A percentile compares a stretch with the other conserved stretches of the same genome.
These are phyloP conservation scores for Pseudochirops cupreus DNA, from an alignment of 2,797 vertebrate genomes.

Conservation along the genomic window DNA sequence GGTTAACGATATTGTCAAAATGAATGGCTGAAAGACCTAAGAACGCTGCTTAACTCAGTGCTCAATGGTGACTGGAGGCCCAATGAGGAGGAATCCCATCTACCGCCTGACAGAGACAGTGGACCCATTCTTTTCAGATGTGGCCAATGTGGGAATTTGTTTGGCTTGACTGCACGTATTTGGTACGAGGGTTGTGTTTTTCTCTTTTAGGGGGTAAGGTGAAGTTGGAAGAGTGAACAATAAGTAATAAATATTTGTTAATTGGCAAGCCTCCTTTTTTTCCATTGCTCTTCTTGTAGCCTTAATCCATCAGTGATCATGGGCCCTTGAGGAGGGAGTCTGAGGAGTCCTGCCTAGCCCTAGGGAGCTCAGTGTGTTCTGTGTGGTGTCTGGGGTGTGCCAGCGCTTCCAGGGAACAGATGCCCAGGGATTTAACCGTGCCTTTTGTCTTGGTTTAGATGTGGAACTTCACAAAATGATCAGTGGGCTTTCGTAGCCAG, in stretches of 20 bases:
- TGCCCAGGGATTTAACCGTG: neutral
- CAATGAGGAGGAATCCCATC: neutral
- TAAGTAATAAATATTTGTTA: neutral
- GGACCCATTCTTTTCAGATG: neutral
- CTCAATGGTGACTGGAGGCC: neutral
- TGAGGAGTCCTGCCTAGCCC: neutral
- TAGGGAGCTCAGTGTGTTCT: neutral
- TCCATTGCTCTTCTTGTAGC: neutral
- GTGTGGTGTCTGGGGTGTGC: neutral
- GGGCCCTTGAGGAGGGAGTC: neutral
- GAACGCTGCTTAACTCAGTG: neutral
- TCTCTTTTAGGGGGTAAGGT: neutral
- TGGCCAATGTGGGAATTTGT: neutral
- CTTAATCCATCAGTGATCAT: neutral
- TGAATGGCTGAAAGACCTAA: neutral
- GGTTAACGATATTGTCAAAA: neutral
- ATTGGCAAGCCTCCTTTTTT: neutral
- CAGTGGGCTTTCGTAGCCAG: neutral
- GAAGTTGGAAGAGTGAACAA: neutral
- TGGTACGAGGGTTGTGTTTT: neutral
- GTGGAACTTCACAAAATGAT: neutral
- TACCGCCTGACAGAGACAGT: neutral
- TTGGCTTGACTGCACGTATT: neutral
- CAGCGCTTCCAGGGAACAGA: neutral
- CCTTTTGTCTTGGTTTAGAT: neutral